Evolutionary conservation across 2,113 vertebrate species (phyloP), one percentile per base, ranked within the genome.

Genomic region (Cepphus grylle): DNA sequence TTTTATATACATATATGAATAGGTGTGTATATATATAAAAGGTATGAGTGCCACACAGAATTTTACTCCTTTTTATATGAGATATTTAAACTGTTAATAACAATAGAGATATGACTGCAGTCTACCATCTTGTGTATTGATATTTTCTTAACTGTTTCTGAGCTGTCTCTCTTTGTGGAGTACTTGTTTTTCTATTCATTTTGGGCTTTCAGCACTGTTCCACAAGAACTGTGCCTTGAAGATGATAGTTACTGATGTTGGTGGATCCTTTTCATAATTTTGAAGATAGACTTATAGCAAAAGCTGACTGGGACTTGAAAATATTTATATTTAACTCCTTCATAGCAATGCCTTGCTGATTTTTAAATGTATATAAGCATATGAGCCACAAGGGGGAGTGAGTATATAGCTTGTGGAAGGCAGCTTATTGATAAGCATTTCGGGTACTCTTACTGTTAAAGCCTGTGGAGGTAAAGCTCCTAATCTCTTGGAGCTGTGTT

Each of bases 321-420:
- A 53, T n/a, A 11, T 62, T 83, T 49, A 0, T 77, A 7, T 58
- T 85, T 78, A 78, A 43, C 26, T 92, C 19, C 15, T 59, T 49
- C 11, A 5, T 20, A 87, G 34, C 13, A 34, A 8, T 4, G 3
- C 15, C 27, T 36, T 43, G 4, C 23, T 53, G 40, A 9, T 65
- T 61, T 84, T 94, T 18, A 25, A 27, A 40, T 38, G 29, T 53
- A 16, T 76, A 1, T 45, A 71, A 77, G 22, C 56, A 16, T 45
- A 12, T 29, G 74, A 90, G 40, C 96, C 95, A 72, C 91, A 82
- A 76, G 97, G 42, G 93, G 92, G 92, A 76, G 94, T 29, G 58
- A 81, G 70, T 13, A 74, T 77, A 53, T 53, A 66, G 61, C 8
- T 50, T 74, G 58, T 82, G 38, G 36, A 52, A 76, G 25, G 71